Percentiles rank a stretch among this genome's conserved stretches.
phyloP scores from a whole-genome alignment of 1,140 invertebrate species.

The Caenorhabditis latens region DNA sequence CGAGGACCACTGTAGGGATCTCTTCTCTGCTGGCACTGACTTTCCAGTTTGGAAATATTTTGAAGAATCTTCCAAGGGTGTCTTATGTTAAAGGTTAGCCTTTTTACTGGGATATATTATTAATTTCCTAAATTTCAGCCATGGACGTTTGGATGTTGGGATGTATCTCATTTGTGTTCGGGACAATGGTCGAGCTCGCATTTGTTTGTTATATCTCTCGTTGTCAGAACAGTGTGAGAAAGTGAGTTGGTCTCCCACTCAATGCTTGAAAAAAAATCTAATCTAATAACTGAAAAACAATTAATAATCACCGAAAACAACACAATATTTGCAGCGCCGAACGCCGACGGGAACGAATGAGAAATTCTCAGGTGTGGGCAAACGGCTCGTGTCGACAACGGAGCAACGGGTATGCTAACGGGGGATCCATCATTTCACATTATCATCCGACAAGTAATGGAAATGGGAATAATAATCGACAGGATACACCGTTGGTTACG shows the following conservation, averaged over 20 bases:
- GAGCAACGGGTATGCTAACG: conserved; percentile 56
- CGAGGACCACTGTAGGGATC: conserved; percentile 75
- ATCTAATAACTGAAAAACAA: not conserved
- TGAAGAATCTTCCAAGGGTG: conserved; percentile 76
- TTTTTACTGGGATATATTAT: not conserved
- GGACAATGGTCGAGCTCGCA: conserved; percentile 76
- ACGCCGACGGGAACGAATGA: conserved; percentile 53
- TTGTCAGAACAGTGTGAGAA: conserved; percentile 67
- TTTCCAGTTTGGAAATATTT: conserved; percentile 75
- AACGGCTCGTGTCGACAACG: conserved; percentile 57
- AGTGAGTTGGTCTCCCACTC: conserved; percentile 10
- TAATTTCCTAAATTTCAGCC: conserved; percentile 47
- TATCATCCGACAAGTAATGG: conserved; percentile 51
- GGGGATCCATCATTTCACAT: conserved; percentile 46
- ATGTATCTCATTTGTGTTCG: conserved; percentile 77
- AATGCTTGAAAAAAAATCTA: not conserved
- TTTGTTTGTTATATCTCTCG: conserved; percentile 76
- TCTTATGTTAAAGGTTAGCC: conserved; percentile 73
- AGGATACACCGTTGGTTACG: conserved; percentile 23
- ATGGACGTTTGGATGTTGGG: conserved; percentile 78
- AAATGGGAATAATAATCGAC: conserved; percentile 39
- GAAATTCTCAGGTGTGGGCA: conserved; percentile 59
- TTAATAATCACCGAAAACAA: not conserved
- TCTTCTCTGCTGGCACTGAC: conserved; percentile 76
- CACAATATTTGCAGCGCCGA: conserved; percentile 41